Conservation (phyloP, 1,140 invertebrate species). For the Anastatus disparis region DNA sequence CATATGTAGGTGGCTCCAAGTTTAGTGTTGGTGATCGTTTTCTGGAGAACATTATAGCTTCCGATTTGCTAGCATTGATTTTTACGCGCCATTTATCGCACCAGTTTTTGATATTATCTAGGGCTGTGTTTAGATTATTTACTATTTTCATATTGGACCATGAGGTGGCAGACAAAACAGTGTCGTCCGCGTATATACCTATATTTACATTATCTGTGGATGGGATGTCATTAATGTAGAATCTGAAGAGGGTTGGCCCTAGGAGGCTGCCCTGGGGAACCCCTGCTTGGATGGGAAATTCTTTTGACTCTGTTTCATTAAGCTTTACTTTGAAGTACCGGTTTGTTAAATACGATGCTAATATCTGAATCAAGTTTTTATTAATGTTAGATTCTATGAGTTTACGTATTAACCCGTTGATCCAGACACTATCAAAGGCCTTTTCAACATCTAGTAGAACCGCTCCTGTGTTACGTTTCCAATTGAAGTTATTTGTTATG, state of each 20-base stretch:
- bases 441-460: not conserved
- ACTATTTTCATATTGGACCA: not conserved
- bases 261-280: conserved; percentile 53
- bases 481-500: not conserved
- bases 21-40: too few relatives aligned
- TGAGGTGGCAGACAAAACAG: conserved; percentile 49
- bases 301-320: conserved; percentile 23
- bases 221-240: conserved; percentile 49
- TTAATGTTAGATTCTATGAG: not conserved
- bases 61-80: not conserved
- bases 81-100: not conserved
- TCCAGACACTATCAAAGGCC: not conserved
- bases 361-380: conserved; percentile 8
- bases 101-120: not conserved
- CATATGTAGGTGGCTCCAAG: not conserved
- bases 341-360: conserved; percentile 48
- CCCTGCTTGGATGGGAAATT: conserved; percentile 45
- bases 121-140: not conserved
- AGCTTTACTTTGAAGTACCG: conserved; percentile 42
- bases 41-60: not conserved
- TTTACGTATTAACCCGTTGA: conserved; percentile 45
- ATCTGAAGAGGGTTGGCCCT: conserved; percentile 47
- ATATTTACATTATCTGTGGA: conserved; percentile 46
- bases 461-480: not conserved
- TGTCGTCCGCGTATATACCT: conserved; percentile 54